Evolutionary conservation across 2,888 invertebrate genomes (phyloP), one percentile per base, ranked within the genome.

Genomic region (Volucella inflata): DNA sequence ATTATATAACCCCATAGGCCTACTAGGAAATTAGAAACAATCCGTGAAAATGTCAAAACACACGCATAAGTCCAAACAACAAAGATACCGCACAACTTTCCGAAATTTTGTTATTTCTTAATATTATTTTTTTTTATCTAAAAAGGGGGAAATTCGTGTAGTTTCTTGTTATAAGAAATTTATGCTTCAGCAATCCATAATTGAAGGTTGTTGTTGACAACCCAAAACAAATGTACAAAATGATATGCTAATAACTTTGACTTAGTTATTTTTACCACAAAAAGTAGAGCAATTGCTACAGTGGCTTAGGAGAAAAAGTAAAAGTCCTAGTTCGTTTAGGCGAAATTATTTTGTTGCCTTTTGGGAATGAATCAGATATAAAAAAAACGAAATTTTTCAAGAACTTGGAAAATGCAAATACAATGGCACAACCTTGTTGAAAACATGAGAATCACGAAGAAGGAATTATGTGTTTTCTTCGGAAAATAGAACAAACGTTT

Each of bases 61-160:
- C 4, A 6, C 30, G 6, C 30, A 30, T 30, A 6, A 30, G 30
- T 6, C 4, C 30, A 30, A 3, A 30, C 6, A 30, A 6, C 11
- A 40, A 57, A 40, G 38, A 10, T 11, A 17, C 50, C 42, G 6
- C 30, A 30, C 30, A 30, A 30, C 30, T 30, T 30, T 30, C 30
- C 4, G 30, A 30, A 30, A 30, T 2, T 30, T 30, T 30, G 30
- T 30, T 30, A 4, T 30, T 6, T 30, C n/a, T 38, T 16, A 40
- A 51, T 50, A 44, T n/a, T 48, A n/a, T 1, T 16, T 64, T 30
- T 48, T 67, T 51, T 53, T 67, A 42, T 40, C 42, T 67, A 67
- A 67, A 53, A 42, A 67, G 42, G 53, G 44, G 67, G 53, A 67
- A 67, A 53, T 53, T 44, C 36, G 21, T 17, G 30, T 38, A 38